Percentiles rank a stretch among this genome's conserved stretches.
Conservation (phyloP, 1,140 invertebrate species). For the Chrysoperla carnea region DNA sequence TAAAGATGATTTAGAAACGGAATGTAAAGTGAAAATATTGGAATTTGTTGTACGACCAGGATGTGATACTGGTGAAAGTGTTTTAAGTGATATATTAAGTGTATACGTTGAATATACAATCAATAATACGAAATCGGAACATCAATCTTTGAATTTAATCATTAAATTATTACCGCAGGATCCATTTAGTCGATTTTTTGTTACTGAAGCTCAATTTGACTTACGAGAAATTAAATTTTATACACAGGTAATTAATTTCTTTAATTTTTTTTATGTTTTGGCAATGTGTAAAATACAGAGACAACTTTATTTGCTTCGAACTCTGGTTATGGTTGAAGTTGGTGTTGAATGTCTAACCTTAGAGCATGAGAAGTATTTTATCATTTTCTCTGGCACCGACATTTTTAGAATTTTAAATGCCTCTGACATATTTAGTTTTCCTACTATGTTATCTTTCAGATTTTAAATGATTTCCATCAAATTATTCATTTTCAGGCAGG, state of each 20-base stretch:
- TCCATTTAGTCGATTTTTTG: constrained; percentile 55
- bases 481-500: no score
- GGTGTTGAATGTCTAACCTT: not conserved
- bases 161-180: constrained; percentile 59
- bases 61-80: constrained; percentile 34
- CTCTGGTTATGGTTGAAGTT: not conserved
- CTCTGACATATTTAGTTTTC: no score
- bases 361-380: no score
- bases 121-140: constrained; percentile 13
- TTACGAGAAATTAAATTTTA: constrained; percentile 69
- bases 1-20: constrained; percentile 14
- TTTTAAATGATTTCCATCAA: no score
- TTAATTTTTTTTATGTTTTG: constrained; percentile 1
- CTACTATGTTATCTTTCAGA: no score
- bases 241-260: constrained; percentile 38
- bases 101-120: constrained; percentile 31
- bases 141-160: constrained; percentile 33
- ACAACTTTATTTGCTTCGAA: not conserved
- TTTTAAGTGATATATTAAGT: constrained; percentile 41
- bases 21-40: constrained; percentile 21
- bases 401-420: no score
- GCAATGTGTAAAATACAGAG: not conserved
- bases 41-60: constrained; percentile 31
- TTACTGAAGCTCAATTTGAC: constrained; percentile 65
- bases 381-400: no score